These are phyloP conservation scores for Pandemis cinnamomeana DNA, from an alignment of 2,888 invertebrate species.

Conservation along the genomic window DNA sequence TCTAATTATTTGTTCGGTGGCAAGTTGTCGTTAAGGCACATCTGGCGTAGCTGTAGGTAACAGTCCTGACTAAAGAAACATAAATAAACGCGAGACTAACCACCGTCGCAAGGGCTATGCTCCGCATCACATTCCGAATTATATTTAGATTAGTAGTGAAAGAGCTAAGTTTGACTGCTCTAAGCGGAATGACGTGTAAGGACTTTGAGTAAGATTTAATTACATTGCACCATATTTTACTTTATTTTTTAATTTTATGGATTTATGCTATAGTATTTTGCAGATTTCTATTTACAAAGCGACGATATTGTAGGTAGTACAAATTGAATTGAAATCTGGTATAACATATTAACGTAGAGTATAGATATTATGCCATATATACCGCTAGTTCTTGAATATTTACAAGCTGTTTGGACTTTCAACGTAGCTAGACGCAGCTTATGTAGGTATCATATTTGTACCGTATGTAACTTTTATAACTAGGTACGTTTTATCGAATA, in stretches of 20 bases:
- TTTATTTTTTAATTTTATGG: neutral
- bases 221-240: neutral
- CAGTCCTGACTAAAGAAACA: slow-evolving; percentile 78
- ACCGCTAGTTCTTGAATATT: neutral
- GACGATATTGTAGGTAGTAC: neutral
- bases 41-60: slow-evolving; percentile 81
- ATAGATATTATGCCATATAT: no score
- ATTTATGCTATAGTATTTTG: neutral
- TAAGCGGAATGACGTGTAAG: neutral
- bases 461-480: no score
- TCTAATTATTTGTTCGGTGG: slow-evolving; percentile 69
- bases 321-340: no score
- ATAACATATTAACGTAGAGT: no score
- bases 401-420: neutral
- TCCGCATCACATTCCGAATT: slow-evolving; percentile 40
- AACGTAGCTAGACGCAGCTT: neutral
- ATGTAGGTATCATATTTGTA: neutral
- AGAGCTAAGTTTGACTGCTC: slow-evolving; percentile 1
- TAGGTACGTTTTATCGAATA: no score
- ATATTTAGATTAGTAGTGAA: slow-evolving; percentile 46
- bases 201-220: neutral
- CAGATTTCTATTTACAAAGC: neutral
- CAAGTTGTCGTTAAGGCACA: slow-evolving; percentile 79
- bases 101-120: slow-evolving; percentile 53
- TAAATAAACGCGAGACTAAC: slow-evolving; percentile 78